Evolutionary conservation across 92 coral and sea anemone genomes (phyloP), one percentile per base, ranked within the genome.

Genomic region (Galaxea fascicularis): DNA sequence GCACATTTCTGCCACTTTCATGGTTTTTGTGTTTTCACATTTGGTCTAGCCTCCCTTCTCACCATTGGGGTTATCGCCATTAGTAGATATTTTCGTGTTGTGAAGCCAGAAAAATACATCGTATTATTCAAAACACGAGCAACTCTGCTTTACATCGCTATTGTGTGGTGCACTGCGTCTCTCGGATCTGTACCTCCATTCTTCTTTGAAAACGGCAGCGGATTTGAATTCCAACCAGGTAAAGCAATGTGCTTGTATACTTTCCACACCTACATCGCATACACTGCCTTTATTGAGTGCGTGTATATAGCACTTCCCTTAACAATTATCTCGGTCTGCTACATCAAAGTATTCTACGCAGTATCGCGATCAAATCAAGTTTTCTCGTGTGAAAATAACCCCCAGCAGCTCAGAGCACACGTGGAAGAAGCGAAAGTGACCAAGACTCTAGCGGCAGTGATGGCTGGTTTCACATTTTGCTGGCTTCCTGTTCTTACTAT

Each of bases 361-460:
- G 94, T 93, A 16, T 86, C 76, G 26, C 70, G 74, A 8, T 73
- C 90, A 45, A 93, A 90, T 76, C 80, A 63, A 39, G 90, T 85
- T 12, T 93, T 93, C 77, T 89, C 84, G 15, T 85, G 65, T 16
- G 71, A 75, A 46, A 51, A 49, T 35, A 77, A 65, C 39, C 29
- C 60, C 18, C 76, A 73, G 22, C 87, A 85, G 63, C 95, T 94
- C 46, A 89, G 95, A 35, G 89, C 90, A 59, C 81, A 94, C 57
- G 90, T 94, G 29, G 93, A 94, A 85, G 98, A 94, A 83, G 92
- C 95, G 20, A 94, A 86, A 76, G 91, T 91, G 44, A 94, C 98
- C 54, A 91, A 91, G 78, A 94, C 98, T 15, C 79, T 94, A 16
- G 93, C 89, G 46, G 86, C 79, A 44, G 95, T 91, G 8, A 80